phyloP scores from a whole-genome alignment of 92 coral and sea anemone species.

The Epizoanthus rinbou region DNA sequence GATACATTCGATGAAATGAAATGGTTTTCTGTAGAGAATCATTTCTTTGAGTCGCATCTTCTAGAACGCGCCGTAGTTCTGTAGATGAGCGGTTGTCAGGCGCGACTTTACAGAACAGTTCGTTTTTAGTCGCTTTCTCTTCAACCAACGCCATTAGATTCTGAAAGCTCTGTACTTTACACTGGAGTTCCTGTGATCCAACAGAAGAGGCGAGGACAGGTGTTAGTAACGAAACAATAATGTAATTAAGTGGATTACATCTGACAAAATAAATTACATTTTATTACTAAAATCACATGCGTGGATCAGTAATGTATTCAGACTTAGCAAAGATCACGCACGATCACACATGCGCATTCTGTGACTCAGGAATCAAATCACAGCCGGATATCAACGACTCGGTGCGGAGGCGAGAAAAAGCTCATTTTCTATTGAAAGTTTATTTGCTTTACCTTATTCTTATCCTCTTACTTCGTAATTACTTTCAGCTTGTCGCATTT shows the following conservation, averaged over 20 bases:
- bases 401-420: conserved; percentile 4
- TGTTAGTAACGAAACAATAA: neutral
- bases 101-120: conserved; percentile 31
- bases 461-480: no score
- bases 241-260: neutral
- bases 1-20: conserved; percentile 71
- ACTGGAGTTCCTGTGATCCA: conserved; percentile 59
- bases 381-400: neutral
- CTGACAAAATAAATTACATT: neutral
- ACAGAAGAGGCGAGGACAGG: neutral
- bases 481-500: neutral
- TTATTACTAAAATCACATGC: neutral
- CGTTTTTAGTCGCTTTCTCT: conserved; percentile 51
- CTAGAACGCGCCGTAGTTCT: conserved; percentile 44
- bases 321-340: neutral
- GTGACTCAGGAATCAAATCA: neutral
- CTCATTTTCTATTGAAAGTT: neutral
- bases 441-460: neutral
- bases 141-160: conserved; percentile 65
- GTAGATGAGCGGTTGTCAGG: conserved; percentile 23
- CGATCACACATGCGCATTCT: neutral
- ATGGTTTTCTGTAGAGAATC: conserved; percentile 59
- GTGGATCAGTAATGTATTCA: neutral
- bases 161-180: conserved; percentile 65
- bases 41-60: conserved; percentile 52